Evolutionary conservation across 2,888 invertebrate species (phyloP).

Genomic region (Drosophila ezoana): DNA sequence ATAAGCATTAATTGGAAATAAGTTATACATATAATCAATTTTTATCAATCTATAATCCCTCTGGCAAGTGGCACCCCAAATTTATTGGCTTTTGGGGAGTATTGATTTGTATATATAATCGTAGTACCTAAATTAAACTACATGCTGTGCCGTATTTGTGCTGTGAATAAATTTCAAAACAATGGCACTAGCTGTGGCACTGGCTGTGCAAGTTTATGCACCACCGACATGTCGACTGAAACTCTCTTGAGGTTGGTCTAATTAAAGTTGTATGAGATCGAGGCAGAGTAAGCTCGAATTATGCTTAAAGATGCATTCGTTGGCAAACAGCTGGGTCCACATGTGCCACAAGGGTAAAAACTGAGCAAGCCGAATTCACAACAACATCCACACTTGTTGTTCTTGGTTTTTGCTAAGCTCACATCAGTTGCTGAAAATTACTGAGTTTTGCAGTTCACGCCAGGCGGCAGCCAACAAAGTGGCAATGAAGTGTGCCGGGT

Average conservation of each 20-base stretch:
- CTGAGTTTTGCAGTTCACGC: conserved; percentile 62
- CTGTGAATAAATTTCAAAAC: conserved; percentile 25
- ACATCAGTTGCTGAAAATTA: conserved; percentile 57
- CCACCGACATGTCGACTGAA: conserved; percentile 21
- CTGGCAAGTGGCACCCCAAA: neutral
- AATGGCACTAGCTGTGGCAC: conserved; percentile 14
- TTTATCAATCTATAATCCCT: neutral
- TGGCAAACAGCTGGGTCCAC: conserved; percentile 31
- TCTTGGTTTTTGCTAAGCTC: conserved; percentile 17
- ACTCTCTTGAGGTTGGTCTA: conserved; percentile 23
- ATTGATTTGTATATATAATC: conserved; percentile 7
- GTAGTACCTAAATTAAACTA: conserved; percentile 5
- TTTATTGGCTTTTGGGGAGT: neutral
- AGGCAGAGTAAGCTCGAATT: conserved; percentile 16
- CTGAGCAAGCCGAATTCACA: conserved; percentile 27
- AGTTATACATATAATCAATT: neutral
- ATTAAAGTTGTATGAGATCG: conserved; percentile 42
- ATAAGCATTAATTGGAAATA: too few relatives aligned
- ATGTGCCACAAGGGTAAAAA: conserved; percentile 21
- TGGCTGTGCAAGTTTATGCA: conserved; percentile 32
- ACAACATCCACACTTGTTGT: conserved; percentile 19
- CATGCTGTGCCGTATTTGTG: conserved; percentile 1
- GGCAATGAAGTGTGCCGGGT: conserved; percentile 47
- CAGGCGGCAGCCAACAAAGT: conserved; percentile 52
- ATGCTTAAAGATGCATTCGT: conserved; percentile 45